These are phyloP conservation scores for Rhaphigaster nebulosa DNA, from an alignment of 2,888 invertebrate species.

Conservation along the genomic window DNA sequence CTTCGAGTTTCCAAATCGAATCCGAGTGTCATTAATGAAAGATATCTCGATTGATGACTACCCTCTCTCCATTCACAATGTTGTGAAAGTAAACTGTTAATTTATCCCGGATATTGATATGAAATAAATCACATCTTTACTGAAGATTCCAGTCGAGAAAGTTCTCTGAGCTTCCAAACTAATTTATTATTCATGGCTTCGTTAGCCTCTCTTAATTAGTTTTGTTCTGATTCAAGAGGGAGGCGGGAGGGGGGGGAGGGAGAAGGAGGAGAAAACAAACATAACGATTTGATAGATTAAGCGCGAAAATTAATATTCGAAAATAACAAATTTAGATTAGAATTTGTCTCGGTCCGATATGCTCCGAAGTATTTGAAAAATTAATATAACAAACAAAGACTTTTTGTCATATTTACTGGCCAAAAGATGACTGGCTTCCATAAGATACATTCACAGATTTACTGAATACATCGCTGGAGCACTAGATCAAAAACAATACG, in stretches of 20 bases:
- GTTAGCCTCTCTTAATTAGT: not conserved
- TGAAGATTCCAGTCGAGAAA: not conserved
- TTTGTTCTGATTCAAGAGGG: not conserved
- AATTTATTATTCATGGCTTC: conserved; percentile 9
- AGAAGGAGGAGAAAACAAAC: not conserved
- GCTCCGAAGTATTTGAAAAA: too few species aligned
- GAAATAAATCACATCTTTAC: not conserved
- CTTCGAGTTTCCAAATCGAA: too few species aligned
- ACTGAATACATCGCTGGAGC: too few species aligned
- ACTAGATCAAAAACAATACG: too few species aligned
- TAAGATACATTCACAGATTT: too few species aligned
- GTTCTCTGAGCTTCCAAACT: not conserved
- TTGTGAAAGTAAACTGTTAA: not conserved
- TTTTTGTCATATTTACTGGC: too few species aligned
- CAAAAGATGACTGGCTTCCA: too few species aligned
- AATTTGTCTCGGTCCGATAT: not conserved
- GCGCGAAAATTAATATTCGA: not conserved
- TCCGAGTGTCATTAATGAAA: too few species aligned
- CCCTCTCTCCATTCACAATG: too few species aligned
- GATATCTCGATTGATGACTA: too few species aligned
- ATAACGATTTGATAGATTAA: not conserved
- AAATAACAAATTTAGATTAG: not conserved
- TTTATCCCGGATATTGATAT: not conserved
- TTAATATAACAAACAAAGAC: too few species aligned
- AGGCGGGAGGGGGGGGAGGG: too few species aligned